Base-by-base conservation (phyloP, 2,113 vertebrate species). In the Saccopteryx bilineata region DNA sequence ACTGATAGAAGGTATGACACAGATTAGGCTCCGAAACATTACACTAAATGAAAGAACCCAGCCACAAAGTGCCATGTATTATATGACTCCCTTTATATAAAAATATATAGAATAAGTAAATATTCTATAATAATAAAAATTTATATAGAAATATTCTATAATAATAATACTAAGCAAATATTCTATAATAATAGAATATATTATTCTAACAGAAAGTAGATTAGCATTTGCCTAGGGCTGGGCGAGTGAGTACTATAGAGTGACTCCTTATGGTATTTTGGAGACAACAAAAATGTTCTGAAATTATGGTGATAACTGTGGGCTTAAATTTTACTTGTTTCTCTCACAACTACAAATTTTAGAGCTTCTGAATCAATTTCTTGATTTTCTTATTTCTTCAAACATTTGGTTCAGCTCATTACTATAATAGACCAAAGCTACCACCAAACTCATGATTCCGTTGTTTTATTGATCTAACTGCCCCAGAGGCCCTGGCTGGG, bases 221-320 rank as follows among this genome's bases (percentile, higher is more conserved):
- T 69, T 28, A 39, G n/a, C n/a, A 9, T 33, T 72, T 87, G 10
- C 28, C 48, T 72, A 21, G 18, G 13, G 24, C 24, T 58, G 1
- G 31, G 13, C 15, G 19, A 21, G 17, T 24, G 54, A 21, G 39
- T 5, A 26, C 11, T 3, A 28, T 11, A 4, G 1, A 3, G 4
- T 54, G 33, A 85, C 48, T 74, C 8, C 9, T 80, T 48, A 48
- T 19, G 21, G 1, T 2, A 54, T n/a, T 48, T 12, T n/a, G 17
- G 68, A 26, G 68, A 33, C 54, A 90, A 80, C 18, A 68, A 33
- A 93, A 86, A 48, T 21, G 2, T 63, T 76, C n/a, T 31, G 48
- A 85, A 75, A 46, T 81, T 48, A 50, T 18, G 10, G 28, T 78
- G 21, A 50, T 12, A 12, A 4, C 1, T 50, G 48, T 21, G 31